Conservation (phyloP, 2,113 vertebrate species). For the Sarotherodon lohbergeri region DNA sequence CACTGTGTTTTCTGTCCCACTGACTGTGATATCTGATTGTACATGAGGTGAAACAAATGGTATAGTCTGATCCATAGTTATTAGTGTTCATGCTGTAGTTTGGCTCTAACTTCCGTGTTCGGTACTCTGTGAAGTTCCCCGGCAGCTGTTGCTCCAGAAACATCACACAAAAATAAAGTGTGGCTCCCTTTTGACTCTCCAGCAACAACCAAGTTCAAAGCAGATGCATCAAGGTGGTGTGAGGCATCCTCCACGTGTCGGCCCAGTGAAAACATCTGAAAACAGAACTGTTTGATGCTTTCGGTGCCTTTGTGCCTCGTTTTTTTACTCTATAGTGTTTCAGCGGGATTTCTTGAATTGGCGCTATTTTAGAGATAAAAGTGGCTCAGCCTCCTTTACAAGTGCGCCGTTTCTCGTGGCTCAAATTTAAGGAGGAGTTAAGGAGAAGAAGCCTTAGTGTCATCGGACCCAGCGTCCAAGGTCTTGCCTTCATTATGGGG, state of each 20-base stretch:
- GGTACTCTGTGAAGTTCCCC: neutral
- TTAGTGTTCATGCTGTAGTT: neutral
- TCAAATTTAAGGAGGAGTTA: neutral
- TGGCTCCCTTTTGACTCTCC: neutral
- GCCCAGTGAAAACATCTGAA: neutral
- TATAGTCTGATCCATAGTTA: neutral
- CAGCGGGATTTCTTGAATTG: neutral
- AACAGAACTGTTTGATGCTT: neutral
- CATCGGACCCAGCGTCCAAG: neutral
- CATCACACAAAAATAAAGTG: neutral
- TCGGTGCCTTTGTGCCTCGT: neutral
- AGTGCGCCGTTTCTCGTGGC: neutral
- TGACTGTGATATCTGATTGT: neutral
- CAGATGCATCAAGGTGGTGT: slow-evolving; percentile 3
- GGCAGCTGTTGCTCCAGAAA: neutral
- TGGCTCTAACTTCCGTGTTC: neutral
- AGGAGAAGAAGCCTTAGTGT: neutral
- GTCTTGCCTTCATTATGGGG: neutral
- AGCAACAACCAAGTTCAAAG: slow-evolving; percentile 13
- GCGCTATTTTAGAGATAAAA: neutral
- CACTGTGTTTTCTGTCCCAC: neutral
- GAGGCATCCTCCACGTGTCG: neutral
- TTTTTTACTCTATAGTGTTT: neutral
- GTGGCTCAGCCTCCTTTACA: neutral
- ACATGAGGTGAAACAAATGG: neutral